Evolutionary conservation across 1,140 invertebrate genomes (phyloP), one percentile per base, ranked within the genome.

Genomic region (Goniozus legneri): DNA sequence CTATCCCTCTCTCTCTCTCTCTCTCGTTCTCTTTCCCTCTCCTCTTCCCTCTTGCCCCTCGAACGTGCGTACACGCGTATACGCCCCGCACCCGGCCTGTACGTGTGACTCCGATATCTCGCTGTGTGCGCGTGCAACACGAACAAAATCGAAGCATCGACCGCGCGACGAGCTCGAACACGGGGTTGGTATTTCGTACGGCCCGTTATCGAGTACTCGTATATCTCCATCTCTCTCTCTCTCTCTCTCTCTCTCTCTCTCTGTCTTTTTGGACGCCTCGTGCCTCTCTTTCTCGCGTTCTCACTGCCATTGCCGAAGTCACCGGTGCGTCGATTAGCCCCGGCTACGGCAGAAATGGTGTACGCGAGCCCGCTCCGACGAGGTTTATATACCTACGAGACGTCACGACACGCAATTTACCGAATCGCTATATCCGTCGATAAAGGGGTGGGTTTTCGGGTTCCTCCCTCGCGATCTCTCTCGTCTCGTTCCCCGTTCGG

Each of bases 131-230:
- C 44, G 49, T 42, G 48, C 58, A 57, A 55, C 58, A 61, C 63
- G 57, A 63, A 63, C 64, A 66, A 67, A 67, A 69, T 64, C 68
- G 65, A 73, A 69, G 60, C 69, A 71, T 71, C 71, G 62, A 72
- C 62, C 68, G 46, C 55, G 59, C 37, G 51, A 45, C 48, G 33
- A 31, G 27, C 16, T 34, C 47, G 12, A 18, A 67, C 64, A 63
- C 64, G 52, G 59, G 53, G 48, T 66, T 59, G 61, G 59, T 64
- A 72, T 72, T 70, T 63, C 60, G 60, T 60, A 61, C 51, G 54
- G 47, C 50, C 48, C 54, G 52, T 62, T 65, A 63, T 61, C 53
- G 60, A 53, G 46, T 10, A 27, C 33, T 38, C 40, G 38, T 27
- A n/a, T 43, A 21, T 19, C 38, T 4, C 38, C 20, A 19, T 13